Evolutionary conservation across 1,140 invertebrate genomes (phyloP), one percentile per base, ranked within the genome.

Genomic region (Pseudomyrmex sp.): DNA sequence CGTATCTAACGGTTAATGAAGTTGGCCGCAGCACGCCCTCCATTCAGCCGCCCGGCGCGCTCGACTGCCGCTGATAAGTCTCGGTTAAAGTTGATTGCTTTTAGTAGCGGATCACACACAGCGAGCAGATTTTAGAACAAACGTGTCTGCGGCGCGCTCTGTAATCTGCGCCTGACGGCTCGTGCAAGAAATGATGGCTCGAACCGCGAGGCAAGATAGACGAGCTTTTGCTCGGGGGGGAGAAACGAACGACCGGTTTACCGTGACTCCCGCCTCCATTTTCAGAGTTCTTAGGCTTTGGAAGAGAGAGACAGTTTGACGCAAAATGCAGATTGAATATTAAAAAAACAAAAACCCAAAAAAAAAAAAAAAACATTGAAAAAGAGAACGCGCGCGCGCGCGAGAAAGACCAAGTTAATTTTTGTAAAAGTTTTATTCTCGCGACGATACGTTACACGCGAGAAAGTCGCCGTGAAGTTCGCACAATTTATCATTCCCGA

Each of bases 131-230:
- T 66, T 72, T 52, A 66, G 66, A 88, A 88, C 75, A 84, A 62
- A 54, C 77, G 66, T 50, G 48, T 46, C 80, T 68, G 82, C 80
- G 85, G 52, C 61, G 59, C 62, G 79, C 79, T 82, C 70, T 70
- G 80, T 87, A 87, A 86, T 84, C 86, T 86, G 85, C 79, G 73
- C 80, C 58, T 86, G 85, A 87, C 85, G 82, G 85, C 79, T 86
- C 74, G 20, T 59, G 76, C 66, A 80, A 80, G 76, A 80, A 80
- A 80, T 80, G 76, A 80, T 72, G 66, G 54, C 52, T 58, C 65
- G 63, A 79, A 79, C 35, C 50, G 75, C 63, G 65, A 4, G 54
- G 35, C 35, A 80, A 59, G 76, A 70, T 61, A 72, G 76, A 80
- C 66, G 76, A 59, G 76, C 65, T 79, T 46, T 58, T 69, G 75